Evolutionary conservation across 2,888 invertebrate genomes (phyloP).

Genomic region (Drosophila cognata): DNA sequence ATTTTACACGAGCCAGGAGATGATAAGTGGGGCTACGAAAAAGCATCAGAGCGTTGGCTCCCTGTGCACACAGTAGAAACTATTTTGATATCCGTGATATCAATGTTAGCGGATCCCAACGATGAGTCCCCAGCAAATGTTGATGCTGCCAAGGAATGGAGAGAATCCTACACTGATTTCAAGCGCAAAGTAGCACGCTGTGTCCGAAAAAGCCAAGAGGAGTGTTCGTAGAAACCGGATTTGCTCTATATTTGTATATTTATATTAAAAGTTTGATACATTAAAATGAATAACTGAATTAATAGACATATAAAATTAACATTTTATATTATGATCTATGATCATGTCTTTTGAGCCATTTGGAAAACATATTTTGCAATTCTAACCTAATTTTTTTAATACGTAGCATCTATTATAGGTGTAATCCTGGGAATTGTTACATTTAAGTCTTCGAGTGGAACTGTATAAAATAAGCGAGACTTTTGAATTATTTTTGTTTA

Average conservation of each 20-base stretch:
- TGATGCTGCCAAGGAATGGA: conserved; percentile 99
- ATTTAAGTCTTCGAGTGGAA: neutral
- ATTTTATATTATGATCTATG: conserved; percentile 14
- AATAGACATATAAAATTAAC: conserved; percentile 55
- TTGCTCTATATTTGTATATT: conserved; percentile 82
- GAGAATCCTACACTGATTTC: conserved; percentile 98
- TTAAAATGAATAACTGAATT: conserved; percentile 76
- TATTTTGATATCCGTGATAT: conserved; percentile 99
- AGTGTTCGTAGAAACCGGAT: conserved; percentile 91
- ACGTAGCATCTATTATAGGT: neutral
- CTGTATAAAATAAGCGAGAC: neutral
- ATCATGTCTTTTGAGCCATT: conserved; percentile 17
- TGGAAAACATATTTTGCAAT: neutral
- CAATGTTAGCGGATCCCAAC: conserved; percentile 99
- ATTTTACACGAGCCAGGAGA: conserved; percentile 99
- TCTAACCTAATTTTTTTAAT: neutral
- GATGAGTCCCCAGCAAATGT: conserved; percentile 99
- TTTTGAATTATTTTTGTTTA: neutral
- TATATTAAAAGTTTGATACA: conserved; percentile 82
- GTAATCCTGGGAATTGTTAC: neutral
- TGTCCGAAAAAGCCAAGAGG: conserved; percentile 99
- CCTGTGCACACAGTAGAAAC: conserved; percentile 99
- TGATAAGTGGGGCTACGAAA: conserved; percentile 99
- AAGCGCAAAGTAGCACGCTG: conserved; percentile 99
- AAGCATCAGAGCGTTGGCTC: conserved; percentile 98